Evolutionary conservation across 2,797 vertebrate species (phyloP), one percentile per base, ranked within the genome.

Genomic region (Setipinna tenuifilis): DNA sequence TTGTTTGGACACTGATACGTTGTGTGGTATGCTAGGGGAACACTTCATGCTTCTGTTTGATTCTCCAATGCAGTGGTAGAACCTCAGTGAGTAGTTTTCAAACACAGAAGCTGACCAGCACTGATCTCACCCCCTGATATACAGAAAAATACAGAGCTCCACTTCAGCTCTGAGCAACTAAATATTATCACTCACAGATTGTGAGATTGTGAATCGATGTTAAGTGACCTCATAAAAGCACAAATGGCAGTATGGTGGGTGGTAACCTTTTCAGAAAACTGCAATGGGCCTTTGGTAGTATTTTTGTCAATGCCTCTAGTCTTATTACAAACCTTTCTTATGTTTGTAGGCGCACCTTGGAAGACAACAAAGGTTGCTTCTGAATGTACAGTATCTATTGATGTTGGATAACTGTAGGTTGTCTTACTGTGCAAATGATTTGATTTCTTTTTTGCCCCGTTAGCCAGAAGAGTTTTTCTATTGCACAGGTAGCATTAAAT

Each of bases 241-340:
- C 16, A 11, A 14, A 16, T 4, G 61, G 35, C 35, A 75, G 16
- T 75, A 11, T 41, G 31, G 14, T 16, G 68, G 31, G 68, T 17
- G 31, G 68, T 75, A 75, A 75, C 68, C 68, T 75, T 75, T 75
- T 75, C 31, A 75, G 28, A 21, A 75, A 35, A 86, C 82, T 78
- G 85, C 83, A 85, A 82, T 85, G 84, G 87, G 86, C 16, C 12
- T 19, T 75, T 7, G 16, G 75, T 85, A 88, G 78, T 83, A 84
- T 85, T 88, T 80, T 50, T 86, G 85, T 86, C 83, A 83, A 44
- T 78, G 83, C 62, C 57, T 88, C 85, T 87, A 86, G 86, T 82
- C 82, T 88, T 84, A 88, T 87, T 87, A 85, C 87, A 85, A 35
- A 87, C 83, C 78, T 48, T 82, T 58, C 85, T 85, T 75, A 82